A percentile compares a stretch with the other conserved stretches of the same genome.
These are phyloP conservation scores for Cossypha polioptera DNA, from an alignment of 2,797 vertebrate genomes.

Conservation along the genomic window DNA sequence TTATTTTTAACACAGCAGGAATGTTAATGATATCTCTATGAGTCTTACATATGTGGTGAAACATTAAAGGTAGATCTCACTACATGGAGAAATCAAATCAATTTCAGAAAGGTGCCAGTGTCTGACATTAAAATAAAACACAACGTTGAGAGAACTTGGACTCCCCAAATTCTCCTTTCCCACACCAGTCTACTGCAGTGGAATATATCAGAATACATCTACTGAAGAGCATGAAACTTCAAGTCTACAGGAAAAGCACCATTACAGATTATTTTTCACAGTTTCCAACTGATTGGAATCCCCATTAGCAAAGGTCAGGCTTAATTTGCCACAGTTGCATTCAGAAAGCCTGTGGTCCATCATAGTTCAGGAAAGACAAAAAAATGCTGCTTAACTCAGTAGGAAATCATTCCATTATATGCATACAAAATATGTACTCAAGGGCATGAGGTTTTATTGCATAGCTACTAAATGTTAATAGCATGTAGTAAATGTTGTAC, in stretches of 20 bases:
- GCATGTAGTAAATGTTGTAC: slow-evolving; percentile 26
- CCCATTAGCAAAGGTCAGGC: slow-evolving; percentile 36
- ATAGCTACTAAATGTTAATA: slow-evolving; percentile 14
- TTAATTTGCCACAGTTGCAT: slow-evolving; percentile 40
- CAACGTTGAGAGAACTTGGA: slow-evolving; percentile 3
- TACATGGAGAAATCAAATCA: not conserved
- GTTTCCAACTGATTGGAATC: slow-evolving; percentile 31
- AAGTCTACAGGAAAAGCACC: not conserved
- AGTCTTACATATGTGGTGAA: not conserved
- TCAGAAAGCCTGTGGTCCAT: not conserved
- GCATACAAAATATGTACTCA: not conserved
- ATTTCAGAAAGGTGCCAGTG: not conserved
- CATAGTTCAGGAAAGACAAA: not conserved
- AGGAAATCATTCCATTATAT: slow-evolving; percentile 42
- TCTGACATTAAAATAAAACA: slow-evolving; percentile 32
- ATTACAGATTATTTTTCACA: not conserved
- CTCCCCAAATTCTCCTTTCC: not conserved
- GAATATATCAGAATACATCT: slow-evolving; percentile 5
- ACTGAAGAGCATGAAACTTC: not conserved
- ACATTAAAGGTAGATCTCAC: not conserved
- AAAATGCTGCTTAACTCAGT: not conserved
- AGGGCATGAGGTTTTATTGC: slow-evolving; percentile 19
- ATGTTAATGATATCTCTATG: slow-evolving; percentile 32
- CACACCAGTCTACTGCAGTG: not conserved
- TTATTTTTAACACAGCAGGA: slow-evolving; percentile 41